Conservation (phyloP, 2,797 vertebrate species). For the Anableps anableps region DNA sequence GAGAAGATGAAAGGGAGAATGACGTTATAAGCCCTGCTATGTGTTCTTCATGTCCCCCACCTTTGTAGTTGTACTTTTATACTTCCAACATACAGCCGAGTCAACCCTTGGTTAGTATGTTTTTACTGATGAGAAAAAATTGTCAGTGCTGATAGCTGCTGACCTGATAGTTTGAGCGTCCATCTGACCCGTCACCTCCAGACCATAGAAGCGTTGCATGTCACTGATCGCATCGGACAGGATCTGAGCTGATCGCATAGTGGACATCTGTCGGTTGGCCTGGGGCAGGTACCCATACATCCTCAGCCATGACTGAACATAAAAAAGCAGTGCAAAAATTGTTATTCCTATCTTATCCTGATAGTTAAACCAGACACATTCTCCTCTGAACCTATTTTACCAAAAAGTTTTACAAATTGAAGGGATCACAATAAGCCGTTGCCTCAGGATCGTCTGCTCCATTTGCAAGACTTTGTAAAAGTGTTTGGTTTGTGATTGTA, state of each 20-base stretch:
- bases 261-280: conserved; percentile 91
- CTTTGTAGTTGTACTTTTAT: not conserved
- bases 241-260: conserved; percentile 92
- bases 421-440: not conserved
- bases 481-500: too few species aligned
- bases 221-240: conserved; percentile 88
- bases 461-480: not conserved
- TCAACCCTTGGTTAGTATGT: not conserved
- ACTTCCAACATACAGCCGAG: not conserved
- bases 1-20: conserved; percentile 29
- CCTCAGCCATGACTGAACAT: conserved; percentile 88
- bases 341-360: not conserved
- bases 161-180: conserved; percentile 88
- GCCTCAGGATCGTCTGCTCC: not conserved
- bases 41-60: not conserved
- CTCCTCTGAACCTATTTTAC: not conserved
- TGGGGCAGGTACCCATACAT: conserved; percentile 92
- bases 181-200: conserved; percentile 87
- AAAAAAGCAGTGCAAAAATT: not conserved
- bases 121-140: not conserved
- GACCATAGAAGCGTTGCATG: conserved; percentile 95
- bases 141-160: conserved; percentile 18
- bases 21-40: not conserved
- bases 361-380: not conserved
- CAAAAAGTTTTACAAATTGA: not conserved